Conservation (phyloP, 2,797 vertebrate species). For the Chrysocyon brachyurus region DNA sequence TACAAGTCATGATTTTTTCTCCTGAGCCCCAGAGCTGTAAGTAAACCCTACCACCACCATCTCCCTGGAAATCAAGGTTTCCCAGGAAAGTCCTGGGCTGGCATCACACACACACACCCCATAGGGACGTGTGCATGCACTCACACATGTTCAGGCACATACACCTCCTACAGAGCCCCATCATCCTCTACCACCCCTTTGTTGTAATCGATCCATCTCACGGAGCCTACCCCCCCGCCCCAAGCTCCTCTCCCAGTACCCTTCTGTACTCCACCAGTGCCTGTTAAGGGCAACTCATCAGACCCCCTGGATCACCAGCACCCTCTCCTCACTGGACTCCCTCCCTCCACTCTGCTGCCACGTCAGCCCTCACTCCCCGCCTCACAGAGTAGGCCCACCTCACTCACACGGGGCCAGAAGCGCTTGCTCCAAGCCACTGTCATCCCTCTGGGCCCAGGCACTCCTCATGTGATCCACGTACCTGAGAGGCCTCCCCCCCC, state of each 20-base stretch:
- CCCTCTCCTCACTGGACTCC: background rate
- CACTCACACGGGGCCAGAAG: background rate
- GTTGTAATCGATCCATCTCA: fast-evolving
- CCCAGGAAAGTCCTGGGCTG: background rate
- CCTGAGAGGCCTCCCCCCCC: background rate
- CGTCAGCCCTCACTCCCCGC: background rate
- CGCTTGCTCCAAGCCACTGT: background rate
- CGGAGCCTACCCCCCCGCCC: background rate
- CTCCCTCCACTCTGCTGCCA: no score
- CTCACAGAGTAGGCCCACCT: background rate
- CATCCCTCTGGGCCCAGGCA: background rate
- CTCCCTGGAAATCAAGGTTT: background rate
- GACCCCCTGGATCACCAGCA: no score
- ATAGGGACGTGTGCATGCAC: fast-evolving
- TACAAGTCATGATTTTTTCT: background rate
- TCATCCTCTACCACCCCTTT: background rate
- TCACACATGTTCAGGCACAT: fast-evolving
- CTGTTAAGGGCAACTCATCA: no score
- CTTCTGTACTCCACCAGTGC: no score
- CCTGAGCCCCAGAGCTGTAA: background rate
- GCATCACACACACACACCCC: background rate
- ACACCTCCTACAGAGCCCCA: background rate
- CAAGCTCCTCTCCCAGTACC: background rate
- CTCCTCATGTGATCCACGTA: fast-evolving
- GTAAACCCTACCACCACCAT: background rate